Base-by-base conservation (phyloP, 2,113 vertebrate species). In the Corydoras sp. region DNA sequence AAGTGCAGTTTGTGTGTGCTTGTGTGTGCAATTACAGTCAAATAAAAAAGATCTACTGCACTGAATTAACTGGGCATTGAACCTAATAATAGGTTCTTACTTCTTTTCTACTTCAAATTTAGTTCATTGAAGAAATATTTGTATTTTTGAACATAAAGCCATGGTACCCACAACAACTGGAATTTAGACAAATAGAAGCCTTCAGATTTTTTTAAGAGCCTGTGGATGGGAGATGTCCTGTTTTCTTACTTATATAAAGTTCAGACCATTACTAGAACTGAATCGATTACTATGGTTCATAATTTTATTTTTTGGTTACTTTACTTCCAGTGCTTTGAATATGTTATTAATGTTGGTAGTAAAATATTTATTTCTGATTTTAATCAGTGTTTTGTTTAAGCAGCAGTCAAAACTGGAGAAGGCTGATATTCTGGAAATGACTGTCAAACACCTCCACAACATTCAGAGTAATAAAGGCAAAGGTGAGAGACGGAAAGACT, bases 391-490 rank as follows among this genome's bases (percentile, higher is more conserved):
- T 74, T 15, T 68, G 62, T 68, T 65, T 68, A 77, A 71, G 76
- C 83, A 96, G 94, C 94, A 95, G 83, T 94, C 94, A 63, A 96
- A 96, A 66, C 83, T 95, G 50, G 93, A 96, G 73, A 96, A 96
- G 65, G 93, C 94, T 1, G 94, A 96, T 71, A 95, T 95, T 69
- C 90, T 96, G 0, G 94, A 96, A 79, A 96, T 96, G 94, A 94
- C 94, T 0, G 94, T 96, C 69, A 94, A 92, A 79, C 94, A 96
- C 76, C 90, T 96, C 59, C 92, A 93, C 81, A 94, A 94, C 79
- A 92, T 95, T 80, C 92, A 94, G 82, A 90, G 76, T 76, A 90
- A 68, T 69, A 91, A 85, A 81, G 68, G 86, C 56, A 83, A 85
- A 70, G 92, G 93, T 94, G 80, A 93, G 90, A 74, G 12, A 10